Evolutionary conservation across 2,113 vertebrate genomes (phyloP).

Genomic region (Stictonetta naevosa): DNA sequence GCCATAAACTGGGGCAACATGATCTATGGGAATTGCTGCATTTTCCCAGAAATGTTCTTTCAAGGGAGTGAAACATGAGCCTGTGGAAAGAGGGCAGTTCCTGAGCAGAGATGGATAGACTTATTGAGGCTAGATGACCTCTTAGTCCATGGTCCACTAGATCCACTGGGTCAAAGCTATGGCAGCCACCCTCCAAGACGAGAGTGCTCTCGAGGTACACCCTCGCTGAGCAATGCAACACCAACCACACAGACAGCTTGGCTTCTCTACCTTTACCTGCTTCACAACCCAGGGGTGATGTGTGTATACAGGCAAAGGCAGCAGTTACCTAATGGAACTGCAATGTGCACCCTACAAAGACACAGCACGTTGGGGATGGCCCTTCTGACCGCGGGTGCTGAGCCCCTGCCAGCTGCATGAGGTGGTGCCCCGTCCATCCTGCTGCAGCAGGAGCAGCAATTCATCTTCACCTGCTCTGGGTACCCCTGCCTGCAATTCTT

Average conservation of each 20-base stretch:
- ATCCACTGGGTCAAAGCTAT: neutral
- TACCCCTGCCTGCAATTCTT: neutral
- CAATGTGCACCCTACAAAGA: rapidly evolving
- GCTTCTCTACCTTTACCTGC: neutral
- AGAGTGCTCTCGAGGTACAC: neutral
- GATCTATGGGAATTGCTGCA: constrained; percentile 3
- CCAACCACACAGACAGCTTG: neutral
- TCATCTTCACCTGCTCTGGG: neutral
- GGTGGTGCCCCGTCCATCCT: neutral
- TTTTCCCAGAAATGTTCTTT: constrained; percentile 35
- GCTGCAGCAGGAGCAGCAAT: neutral
- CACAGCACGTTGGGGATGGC: neutral
- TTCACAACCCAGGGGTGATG: neutral
- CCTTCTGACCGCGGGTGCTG: neutral
- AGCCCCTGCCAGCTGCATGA: neutral
- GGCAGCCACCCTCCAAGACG: neutral
- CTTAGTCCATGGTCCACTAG: neutral
- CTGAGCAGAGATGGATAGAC: neutral
- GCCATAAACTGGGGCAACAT: neutral
- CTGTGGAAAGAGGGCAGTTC: neutral
- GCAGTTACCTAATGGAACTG: neutral
- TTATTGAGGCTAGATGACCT: neutral
- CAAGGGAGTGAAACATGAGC: neutral
- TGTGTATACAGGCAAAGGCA: neutral
- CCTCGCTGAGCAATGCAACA: neutral